Evolutionary conservation across 1,140 invertebrate genomes (phyloP).

Genomic region (Dermatophagoides farinae): DNA sequence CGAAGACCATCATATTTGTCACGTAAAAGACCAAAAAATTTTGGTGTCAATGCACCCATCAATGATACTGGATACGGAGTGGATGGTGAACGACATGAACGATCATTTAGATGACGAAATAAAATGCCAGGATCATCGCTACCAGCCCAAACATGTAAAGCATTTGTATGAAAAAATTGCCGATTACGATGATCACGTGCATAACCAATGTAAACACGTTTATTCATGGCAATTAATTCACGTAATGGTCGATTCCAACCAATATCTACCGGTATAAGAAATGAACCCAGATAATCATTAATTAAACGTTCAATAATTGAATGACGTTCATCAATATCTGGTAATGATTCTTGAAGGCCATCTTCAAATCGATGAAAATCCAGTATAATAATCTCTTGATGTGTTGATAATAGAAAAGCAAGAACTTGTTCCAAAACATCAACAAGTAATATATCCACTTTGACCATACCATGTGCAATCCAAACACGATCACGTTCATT

Average conservation of each 20-base stretch:
- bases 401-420: conserved; percentile 21
- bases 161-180: conserved; percentile 26
- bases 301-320: conserved; percentile 30
- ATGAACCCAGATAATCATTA: conserved; percentile 24
- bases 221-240: conserved; percentile 31
- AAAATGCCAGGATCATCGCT: conserved; percentile 30
- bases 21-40: conserved; percentile 40
- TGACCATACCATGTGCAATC: conserved; percentile 23
- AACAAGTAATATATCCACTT: conserved; percentile 20
- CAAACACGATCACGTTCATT: conserved; percentile 21
- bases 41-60: conserved; percentile 49
- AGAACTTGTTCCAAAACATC: conserved; percentile 21
- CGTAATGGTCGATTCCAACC: conserved; percentile 22
- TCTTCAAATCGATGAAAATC: conserved; percentile 25
- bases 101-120: conserved; percentile 26
- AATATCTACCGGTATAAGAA: background rate
- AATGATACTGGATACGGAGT: conserved; percentile 6
- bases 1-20: conserved; percentile 32
- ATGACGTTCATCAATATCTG: conserved; percentile 23
- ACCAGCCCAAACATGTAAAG: conserved; percentile 39
- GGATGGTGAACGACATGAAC: conserved; percentile 13
- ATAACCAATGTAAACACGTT: conserved; percentile 36
- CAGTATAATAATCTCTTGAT: conserved; percentile 23
- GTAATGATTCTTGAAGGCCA: conserved; percentile 19
- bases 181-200: conserved; percentile 20